phyloP scores from a whole-genome alignment of 2,113 vertebrate genomes.

The Rhipidura dahli region DNA sequence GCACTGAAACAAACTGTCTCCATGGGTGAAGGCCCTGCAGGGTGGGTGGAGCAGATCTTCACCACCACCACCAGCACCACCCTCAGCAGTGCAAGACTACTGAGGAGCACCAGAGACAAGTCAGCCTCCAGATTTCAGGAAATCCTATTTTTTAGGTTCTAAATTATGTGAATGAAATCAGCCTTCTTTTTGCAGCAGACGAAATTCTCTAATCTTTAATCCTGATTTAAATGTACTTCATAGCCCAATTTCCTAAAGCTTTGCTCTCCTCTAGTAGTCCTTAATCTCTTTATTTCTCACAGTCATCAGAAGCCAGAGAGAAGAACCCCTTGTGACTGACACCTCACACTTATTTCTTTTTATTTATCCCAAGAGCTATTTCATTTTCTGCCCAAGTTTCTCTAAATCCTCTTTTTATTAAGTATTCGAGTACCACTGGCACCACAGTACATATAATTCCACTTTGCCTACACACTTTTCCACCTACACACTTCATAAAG shows the following conservation, averaged over 20 bases:
- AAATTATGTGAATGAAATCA: not conserved
- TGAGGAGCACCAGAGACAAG: not conserved
- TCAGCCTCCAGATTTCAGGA: not conserved
- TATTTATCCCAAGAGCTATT: not conserved
- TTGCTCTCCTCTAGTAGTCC: not conserved
- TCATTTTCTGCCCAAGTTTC: not conserved
- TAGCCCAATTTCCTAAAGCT: not conserved
- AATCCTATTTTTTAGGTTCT: not conserved
- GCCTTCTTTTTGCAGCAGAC: not conserved
- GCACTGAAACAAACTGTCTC: not conserved
- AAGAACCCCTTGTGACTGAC: not conserved
- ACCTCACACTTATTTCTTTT: not conserved
- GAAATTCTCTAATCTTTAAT: not conserved
- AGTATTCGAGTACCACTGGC: not conserved
- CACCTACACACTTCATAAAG: not conserved
- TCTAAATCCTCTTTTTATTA: slow-evolving; percentile 23
- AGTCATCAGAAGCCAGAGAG: not conserved
- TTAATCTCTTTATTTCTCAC: not conserved
- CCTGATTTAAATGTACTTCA: not conserved
- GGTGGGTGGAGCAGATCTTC: not conserved
- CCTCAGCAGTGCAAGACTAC: not conserved
- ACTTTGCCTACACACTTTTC: not conserved
- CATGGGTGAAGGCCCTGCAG: fast-evolving
- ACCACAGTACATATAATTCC: not conserved
- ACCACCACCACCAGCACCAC: not conserved